Base-by-base conservation (phyloP, 92 coral and sea anemone species). In the Paragorgia papillata region DNA sequence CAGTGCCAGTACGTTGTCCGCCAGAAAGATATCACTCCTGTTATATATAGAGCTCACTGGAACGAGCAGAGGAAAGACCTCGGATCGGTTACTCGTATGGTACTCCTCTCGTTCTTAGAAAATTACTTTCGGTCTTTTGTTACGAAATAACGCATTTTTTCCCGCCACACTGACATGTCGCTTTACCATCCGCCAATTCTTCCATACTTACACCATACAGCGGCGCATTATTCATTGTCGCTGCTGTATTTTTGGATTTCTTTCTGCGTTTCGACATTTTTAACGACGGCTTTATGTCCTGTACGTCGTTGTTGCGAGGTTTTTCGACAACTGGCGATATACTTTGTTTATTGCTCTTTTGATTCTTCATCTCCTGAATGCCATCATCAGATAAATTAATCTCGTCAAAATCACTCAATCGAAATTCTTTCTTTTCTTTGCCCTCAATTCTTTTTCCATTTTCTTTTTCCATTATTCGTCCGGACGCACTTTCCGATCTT, bases 321-420 rank as follows among this genome's bases (percentile, higher is more conserved):
- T 21, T 30, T 29, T 33, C 20, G 1, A 22, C 32, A 21, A 57
- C 48, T 21, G 78, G 62, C 33, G 62, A 56, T 31, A 28, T 17
- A 17, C 13, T 22, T 31, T 1, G 7, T 3, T 17, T 22, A 22
- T 22, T 56, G 17, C 10, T 22, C 17, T 14, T 53, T n/a, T 30
- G 48, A 34, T 19, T 18, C 0, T 57, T 27, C 0, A 68, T 2
- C 3, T 53, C 78, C 33, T 20, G 27, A 10, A 9, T 44, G 20
- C 58, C 78, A 22, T 71, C 78, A 2, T 57, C 57, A 0, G 57
- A 55, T 6, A 49, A 33, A n/a, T n/a, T n/a, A 2, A 71, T 71
- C 18, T 71, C 78, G 24, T 71, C 78, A 71, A 71, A 71, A 37
- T 71, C 41, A 55, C 78, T 71, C 7, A 71, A 22, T 55, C 78